Evolutionary conservation across 2,888 invertebrate species (phyloP), one percentile per base, ranked within the genome.

Genomic region (Azorinus chamasolen): DNA sequence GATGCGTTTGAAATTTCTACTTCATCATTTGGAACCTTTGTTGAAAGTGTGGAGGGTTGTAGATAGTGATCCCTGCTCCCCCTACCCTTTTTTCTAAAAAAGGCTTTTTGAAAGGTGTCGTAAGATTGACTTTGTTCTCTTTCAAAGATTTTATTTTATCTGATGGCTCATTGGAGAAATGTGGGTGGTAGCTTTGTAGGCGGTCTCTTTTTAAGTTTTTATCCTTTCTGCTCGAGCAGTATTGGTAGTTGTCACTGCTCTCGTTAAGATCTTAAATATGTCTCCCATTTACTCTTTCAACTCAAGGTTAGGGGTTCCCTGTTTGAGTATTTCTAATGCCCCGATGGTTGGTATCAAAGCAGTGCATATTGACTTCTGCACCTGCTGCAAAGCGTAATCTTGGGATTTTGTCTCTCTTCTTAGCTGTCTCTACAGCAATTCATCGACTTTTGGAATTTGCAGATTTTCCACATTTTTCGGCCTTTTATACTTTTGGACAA

Each of bases 251-350:
- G 32, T 43, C 6, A n/a, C n/a, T n/a, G n/a, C n/a, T n/a, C n/a
- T n/a, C n/a, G n/a, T n/a, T n/a, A n/a, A n/a, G n/a, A n/a, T 57
- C 37, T 68, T 68, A 24, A 68, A 68, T 5, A 59, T 45, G 50
- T 68, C 68, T 27, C 43, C 37, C 8, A 22, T 25, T 22, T 39
- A 25, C 24, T 63, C 63, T 22, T 12, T 16, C 16, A 62, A 27
- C 24, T 62, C 46, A n/a, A n/a, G n/a, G n/a, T n/a, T n/a, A n/a
- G 48, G 48, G 39, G 2, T 10, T 22, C 22, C n/a, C 37, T 16
- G 32, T 16, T 48, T 48, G 20, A 16, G 22, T 51, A 18, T 37
- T 39, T n/a, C 10, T n/a, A n/a, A n/a, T n/a, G n/a, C n/a, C n/a
- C n/a, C n/a, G n/a, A n/a, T n/a, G n/a, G n/a, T n/a, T n/a, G 63